phyloP scores from a whole-genome alignment of 2,113 vertebrate species.

The Nesoenas mayeri region DNA sequence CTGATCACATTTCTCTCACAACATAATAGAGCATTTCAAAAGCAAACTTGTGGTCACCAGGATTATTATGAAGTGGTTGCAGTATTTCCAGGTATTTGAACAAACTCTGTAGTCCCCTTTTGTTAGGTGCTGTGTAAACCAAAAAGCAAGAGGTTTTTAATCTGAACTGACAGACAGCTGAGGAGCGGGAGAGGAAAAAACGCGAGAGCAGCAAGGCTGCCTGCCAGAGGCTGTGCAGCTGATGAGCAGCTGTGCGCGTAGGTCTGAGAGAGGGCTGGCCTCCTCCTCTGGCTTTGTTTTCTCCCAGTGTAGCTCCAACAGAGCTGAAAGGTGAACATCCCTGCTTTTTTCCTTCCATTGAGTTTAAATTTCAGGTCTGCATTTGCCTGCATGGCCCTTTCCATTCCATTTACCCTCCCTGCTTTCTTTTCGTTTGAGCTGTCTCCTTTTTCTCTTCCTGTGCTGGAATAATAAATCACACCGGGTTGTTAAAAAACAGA shows the following conservation, averaged over 20 bases:
- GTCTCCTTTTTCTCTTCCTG: background rate
- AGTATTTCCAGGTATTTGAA: background rate
- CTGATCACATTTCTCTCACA: background rate
- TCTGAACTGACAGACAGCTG: background rate
- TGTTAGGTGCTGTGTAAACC: background rate
- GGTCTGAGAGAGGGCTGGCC: background rate
- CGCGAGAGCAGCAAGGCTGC: background rate
- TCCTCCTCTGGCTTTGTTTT: background rate
- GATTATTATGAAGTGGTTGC: background rate
- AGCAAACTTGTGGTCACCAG: background rate
- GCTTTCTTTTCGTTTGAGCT: background rate
- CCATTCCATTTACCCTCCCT: background rate
- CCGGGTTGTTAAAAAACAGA: background rate
- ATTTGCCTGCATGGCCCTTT: background rate
- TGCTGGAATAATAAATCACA: background rate
- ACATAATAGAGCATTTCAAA: background rate
- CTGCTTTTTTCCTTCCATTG: background rate
- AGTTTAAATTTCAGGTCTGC: background rate
- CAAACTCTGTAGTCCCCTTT: background rate
- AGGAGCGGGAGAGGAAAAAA: background rate
- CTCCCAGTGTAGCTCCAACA: background rate
- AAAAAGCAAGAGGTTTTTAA: background rate
- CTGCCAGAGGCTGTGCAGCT: background rate
- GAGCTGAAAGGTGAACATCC: background rate
- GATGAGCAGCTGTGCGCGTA: background rate